phyloP scores from a whole-genome alignment of 1,140 invertebrate species.

The Lysiphlebus fabarum region DNA sequence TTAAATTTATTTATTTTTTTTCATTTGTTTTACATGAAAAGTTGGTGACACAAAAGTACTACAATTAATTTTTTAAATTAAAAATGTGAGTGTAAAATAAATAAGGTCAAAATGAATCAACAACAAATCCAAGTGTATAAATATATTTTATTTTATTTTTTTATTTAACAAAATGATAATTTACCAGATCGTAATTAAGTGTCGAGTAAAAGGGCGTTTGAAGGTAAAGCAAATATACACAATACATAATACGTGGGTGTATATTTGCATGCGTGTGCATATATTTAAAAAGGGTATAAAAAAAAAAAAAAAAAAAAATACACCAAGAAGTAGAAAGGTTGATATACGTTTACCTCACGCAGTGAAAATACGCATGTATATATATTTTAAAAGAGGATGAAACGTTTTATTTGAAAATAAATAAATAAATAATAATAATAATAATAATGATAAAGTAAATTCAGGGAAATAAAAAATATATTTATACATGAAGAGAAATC shows the following conservation, averaged over 20 bases:
- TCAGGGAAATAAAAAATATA: too few relatives aligned
- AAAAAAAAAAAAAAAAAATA: too few relatives aligned
- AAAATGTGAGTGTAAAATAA: too few relatives aligned
- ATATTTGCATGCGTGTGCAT: neutral
- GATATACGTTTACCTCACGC: slow-evolving; percentile 9
- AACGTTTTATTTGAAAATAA: neutral
- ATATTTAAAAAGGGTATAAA: neutral
- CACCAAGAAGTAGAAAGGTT: slow-evolving; percentile 7
- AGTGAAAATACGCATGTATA: neutral
- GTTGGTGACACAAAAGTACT: too few relatives aligned
- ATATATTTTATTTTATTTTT: neutral
- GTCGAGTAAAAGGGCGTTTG: neutral
- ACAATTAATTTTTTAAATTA: too few relatives aligned
- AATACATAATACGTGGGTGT: neutral
- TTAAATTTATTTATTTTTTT: too few relatives aligned
- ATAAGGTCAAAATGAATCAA: too few relatives aligned
- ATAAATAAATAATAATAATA: slow-evolving; percentile 3
- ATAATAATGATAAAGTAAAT: neutral
- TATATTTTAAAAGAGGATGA: neutral
- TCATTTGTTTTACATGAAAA: too few relatives aligned
- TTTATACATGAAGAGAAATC: too few relatives aligned
- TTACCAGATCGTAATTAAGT: neutral
- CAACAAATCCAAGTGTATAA: too few relatives aligned
- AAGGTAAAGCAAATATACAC: neutral
- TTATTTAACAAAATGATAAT: neutral